Percentiles rank a stretch among this genome's conserved stretches.
Conservation (phyloP, 1,140 invertebrate genomes). For the Chrysomallon squamiferum region DNA sequence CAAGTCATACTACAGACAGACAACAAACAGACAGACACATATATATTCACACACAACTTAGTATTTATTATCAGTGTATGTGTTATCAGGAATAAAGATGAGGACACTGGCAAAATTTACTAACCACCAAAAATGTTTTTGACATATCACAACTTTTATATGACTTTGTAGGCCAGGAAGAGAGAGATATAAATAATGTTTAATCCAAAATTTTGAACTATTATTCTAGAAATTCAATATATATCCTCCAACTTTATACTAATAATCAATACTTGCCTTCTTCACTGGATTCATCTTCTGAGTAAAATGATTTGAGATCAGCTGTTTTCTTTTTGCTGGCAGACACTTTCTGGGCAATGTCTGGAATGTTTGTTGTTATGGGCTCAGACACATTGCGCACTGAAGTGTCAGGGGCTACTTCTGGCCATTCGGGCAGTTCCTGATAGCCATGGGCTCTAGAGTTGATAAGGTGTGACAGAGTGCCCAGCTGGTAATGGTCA, state of each 20-base stretch:
- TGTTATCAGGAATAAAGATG: not conserved
- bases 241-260: no score
- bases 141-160: not conserved
- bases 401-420: constrained; percentile 75
- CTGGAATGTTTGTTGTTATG: constrained; percentile 30
- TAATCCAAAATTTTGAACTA: not conserved
- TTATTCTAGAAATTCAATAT: no score
- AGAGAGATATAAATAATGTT: not conserved
- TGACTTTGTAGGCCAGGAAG: no score
- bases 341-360: constrained; percentile 11
- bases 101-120: not conserved
- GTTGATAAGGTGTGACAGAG: constrained; percentile 94
- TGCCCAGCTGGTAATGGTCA: constrained; percentile 90
- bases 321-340: constrained; percentile 56
- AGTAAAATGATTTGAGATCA: constrained; percentile 69
- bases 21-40: not conserved
- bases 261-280: constrained; percentile 39
- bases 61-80: not conserved
- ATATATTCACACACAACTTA: not conserved
- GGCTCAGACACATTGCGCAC: constrained; percentile 78
- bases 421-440: constrained; percentile 86
- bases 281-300: constrained; percentile 56
- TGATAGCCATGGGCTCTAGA: constrained; percentile 84
- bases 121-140: not conserved
- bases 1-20: no score